phyloP scores from a whole-genome alignment of 1,140 invertebrate genomes.

The Rhopalosiphum padi region DNA sequence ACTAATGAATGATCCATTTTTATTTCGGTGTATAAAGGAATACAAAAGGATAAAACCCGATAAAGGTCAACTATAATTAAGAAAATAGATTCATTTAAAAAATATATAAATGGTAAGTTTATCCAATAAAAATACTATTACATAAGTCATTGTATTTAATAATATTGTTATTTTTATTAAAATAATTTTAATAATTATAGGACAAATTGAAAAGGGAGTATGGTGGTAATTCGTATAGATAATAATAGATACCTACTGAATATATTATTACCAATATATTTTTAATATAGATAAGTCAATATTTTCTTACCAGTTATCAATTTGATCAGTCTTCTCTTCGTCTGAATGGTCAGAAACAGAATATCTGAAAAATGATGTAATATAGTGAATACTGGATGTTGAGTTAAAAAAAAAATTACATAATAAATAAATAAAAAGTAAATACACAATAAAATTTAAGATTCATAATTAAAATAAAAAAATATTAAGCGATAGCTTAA shows the following conservation, averaged over 20 bases:
- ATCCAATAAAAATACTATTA: neutral
- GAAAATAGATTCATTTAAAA: neutral
- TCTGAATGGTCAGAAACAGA: conserved; percentile 31
- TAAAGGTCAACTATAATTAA: neutral
- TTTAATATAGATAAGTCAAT: neutral
- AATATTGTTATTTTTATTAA: neutral
- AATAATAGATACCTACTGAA: neutral
- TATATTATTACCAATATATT: neutral
- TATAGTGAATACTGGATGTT: neutral
- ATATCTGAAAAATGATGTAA: conserved; percentile 33
- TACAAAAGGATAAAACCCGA: neutral
- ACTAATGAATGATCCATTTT: neutral
- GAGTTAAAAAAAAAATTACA: neutral
- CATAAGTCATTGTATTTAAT: neutral
- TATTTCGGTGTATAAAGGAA: neutral
- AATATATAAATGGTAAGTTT: too few species aligned
- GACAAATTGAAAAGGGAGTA: neutral
- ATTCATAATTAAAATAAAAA: neutral
- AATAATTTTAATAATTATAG: neutral
- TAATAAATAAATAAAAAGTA: neutral
- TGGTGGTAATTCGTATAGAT: neutral
- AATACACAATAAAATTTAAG: neutral
- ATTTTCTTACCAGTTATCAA: conserved; percentile 35
- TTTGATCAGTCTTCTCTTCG: neutral
- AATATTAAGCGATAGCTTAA: neutral